phyloP scores from a whole-genome alignment of 2,888 invertebrate species.

The Dinocampus coccinellae region DNA sequence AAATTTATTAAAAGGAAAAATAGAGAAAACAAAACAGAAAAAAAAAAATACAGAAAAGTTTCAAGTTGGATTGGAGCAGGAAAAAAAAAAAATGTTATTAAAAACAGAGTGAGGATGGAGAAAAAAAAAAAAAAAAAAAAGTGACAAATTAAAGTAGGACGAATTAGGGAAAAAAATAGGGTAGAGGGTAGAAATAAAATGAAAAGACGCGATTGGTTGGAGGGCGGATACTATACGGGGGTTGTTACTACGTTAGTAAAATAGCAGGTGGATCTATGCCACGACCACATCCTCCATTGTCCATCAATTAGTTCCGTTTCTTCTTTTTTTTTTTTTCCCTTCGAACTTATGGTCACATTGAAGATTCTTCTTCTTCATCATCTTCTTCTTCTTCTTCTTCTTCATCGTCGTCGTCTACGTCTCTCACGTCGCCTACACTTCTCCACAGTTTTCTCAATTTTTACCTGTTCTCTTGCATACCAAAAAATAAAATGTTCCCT shows the following conservation, averaged over 20 bases:
- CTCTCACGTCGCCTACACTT: too few species aligned
- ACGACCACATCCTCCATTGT: slow-evolving; percentile 57
- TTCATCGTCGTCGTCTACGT: slow-evolving; percentile 30
- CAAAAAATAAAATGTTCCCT: slow-evolving; percentile 9
- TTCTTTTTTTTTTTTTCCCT: slow-evolving; percentile 30
- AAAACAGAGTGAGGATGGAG: too few species aligned
- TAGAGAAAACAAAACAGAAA: too few species aligned
- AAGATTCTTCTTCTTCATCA: too few species aligned
- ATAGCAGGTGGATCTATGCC: slow-evolving; percentile 61
- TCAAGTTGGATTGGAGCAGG: too few species aligned
- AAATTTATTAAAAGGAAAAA: too few species aligned
- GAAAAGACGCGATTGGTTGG: slow-evolving; percentile 57
- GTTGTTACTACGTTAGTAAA: slow-evolving; percentile 50
- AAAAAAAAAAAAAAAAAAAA: slow-evolving; percentile 7
- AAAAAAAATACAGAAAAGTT: too few species aligned
- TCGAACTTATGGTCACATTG: too few species aligned
- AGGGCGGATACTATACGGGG: slow-evolving; percentile 59
- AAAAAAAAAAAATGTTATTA: too few species aligned
- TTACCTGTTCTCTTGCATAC: slow-evolving; percentile 44
- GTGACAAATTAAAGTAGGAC: background rate
- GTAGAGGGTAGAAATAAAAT: slow-evolving; percentile 44
- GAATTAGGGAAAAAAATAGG: background rate
- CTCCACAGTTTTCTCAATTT: too few species aligned
- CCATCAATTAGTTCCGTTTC: slow-evolving; percentile 63
- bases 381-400: slow-evolving; percentile 7